Base-by-base conservation (phyloP, 2,797 vertebrate species). In the Rhynchonycteris naso region DNA sequence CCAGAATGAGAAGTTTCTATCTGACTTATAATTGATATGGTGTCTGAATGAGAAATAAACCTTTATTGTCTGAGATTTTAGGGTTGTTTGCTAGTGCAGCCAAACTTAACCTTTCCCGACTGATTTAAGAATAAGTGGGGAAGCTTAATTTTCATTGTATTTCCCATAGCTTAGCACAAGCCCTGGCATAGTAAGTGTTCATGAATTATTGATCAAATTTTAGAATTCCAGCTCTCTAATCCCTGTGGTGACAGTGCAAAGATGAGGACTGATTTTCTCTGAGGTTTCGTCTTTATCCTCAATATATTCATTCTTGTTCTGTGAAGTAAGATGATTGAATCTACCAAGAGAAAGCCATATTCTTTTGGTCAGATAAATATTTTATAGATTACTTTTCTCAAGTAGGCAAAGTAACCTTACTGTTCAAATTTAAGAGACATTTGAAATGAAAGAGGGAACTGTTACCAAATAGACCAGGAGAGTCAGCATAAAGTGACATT, bases 241-340 rank as follows among this genome's bases (percentile, higher is more conserved):
- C 33, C 38, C 90, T 61, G 2, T 78, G 80, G 50, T 68, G 54
- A 84, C 30, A 50, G 28, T 47, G 47, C 50, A 28, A 68, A n/a
- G 21, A 72, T 65, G 81, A 22, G 18, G 28, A 33, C 56, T 71
- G 54, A 54, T 38, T 76, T 94, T 89, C 33, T 81, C 15, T 33
- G 28, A 95, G 9, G 15, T 71, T 61, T 86, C 9, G 15, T 58
- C 68, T 72, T 82, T 61, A 30, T 38, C 84, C 76, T 85, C 56
- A 95, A 87, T 92, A 50, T 16, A 59, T 6, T 82, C 71, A 43
- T 87, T 93, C 47, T 63, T 93, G 47, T 47, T 82, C 50, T 43
- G 30, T 47, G 71, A 91, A 78, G 61, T 50, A 43, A 84, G 21
- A 65, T 91, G 50, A 82, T 50, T 91, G 54, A 47, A 50, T 66